Evolutionary conservation across 2,113 vertebrate genomes (phyloP), one percentile per base, ranked within the genome.

Genomic region (Lates calcarifer): DNA sequence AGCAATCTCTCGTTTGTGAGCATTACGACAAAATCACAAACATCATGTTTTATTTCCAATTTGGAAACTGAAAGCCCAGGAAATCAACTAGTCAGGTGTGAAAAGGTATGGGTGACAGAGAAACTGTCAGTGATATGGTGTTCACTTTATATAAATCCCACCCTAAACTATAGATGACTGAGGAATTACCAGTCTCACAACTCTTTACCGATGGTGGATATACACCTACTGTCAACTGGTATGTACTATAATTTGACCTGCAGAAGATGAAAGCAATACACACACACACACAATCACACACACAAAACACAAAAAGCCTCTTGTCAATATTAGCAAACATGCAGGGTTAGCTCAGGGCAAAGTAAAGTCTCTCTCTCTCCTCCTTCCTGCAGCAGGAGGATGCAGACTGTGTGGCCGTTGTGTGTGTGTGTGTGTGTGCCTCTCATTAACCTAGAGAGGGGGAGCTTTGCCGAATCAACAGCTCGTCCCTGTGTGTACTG

Each of bases 401-500:
- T 75, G 71, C 45, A 35, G 58, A 67, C 35, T 53, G 6, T 31
- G 64, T 68, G 31, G 37, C 7, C 72, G 74, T 18, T 81, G 77
- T 47, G 72, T 75, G 29, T 67, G 29, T 58, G 68, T 66, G 53
- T 72, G 33, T 74, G 69, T 66, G 74, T 69, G 43, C 60, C 56
- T 82, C n/a, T 69, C 79, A 86, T 90, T 87, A 86, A 82, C 56
- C 55, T 49, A 74, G 71, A 79, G 74, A 71, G 31, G 57, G 75
- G 43, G 72, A 63, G 60, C 76, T 88, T 82, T 88, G 76, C 77
- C 75, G 35, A 82, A 90, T 90, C 87, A 91, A 88, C 90, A 89
- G 80, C 83, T 78, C 62, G 28, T 81, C 83, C 64, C 83, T 84
- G 77, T 86, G 87, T 82, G 80, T 62, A 69, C 63, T 65, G 56